Evolutionary conservation across 2,797 vertebrate species (phyloP).

Genomic region (Acridotheres tristis): DNA sequence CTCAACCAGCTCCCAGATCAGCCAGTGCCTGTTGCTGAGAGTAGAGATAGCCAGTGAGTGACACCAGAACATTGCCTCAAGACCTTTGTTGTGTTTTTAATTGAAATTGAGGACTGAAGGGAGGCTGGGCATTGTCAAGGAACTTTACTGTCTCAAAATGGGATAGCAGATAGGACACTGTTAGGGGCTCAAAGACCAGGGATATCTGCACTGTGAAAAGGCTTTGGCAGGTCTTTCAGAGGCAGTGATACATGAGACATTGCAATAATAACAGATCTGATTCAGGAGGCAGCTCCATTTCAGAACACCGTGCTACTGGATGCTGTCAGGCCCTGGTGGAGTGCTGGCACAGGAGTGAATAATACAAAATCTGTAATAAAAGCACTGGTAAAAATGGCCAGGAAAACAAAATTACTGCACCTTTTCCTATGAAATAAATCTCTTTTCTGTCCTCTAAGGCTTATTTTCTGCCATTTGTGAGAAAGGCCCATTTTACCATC

Average conservation of each 20-base stretch:
- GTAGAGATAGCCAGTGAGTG: not conserved
- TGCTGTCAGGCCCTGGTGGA: not conserved
- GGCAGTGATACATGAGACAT: not conserved
- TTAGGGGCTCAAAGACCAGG: not conserved
- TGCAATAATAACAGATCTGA: not conserved
- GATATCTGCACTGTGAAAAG: not conserved
- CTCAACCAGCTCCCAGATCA: not conserved
- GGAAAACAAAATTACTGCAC: not conserved
- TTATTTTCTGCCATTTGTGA: not conserved
- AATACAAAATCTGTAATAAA: not conserved
- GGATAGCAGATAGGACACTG: not conserved
- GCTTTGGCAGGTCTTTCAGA: not conserved
- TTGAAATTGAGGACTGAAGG: not conserved
- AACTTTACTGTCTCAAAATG: not conserved
- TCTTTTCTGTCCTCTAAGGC: not conserved
- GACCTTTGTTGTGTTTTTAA: not conserved
- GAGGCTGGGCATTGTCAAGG: not conserved
- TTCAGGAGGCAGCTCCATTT: not conserved
- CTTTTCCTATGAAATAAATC: not conserved
- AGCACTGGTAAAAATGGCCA: not conserved
- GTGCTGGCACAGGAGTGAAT: not conserved
- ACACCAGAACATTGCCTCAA: not conserved
- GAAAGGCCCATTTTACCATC: not conserved
- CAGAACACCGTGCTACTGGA: not conserved
- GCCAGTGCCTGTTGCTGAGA: not conserved